Evolutionary conservation across 2,888 invertebrate genomes (phyloP), one percentile per base, ranked within the genome.

Genomic region (Buathra laborator): DNA sequence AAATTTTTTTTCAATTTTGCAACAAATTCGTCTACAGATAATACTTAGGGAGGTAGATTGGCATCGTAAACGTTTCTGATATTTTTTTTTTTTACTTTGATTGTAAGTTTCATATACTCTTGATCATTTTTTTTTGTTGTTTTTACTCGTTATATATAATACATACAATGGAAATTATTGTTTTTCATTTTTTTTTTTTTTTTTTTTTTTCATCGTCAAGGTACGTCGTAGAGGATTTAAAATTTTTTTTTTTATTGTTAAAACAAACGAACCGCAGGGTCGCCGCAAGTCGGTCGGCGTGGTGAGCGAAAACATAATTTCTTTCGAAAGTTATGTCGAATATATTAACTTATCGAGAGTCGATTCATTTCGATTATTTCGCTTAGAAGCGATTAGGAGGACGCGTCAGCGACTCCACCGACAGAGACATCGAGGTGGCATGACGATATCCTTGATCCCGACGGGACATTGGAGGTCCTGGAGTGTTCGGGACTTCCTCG

Each of bases 401-500:
- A 1, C 10, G 87, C 37, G 94, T 92, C 66, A 94, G 88, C 16
- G 94, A 94, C 81, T 94, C 94, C 66, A 94, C 94, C 74, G 94
- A 94, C 5, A 94, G 91, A 14, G 94, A 94, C 85, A 93, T 92
- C 56, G 93, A 93, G n/a, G 93, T 90, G 12, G 92, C 89, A 68
- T 93, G 92, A n/a, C 92, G 91, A 84, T 93, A 93, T 64, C 88
- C 88, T 48, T 92, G 92, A 44, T 89, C 87, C 12, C 83, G 81
- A 43, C 79, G 86, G 6, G 62, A 59, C 37, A 48, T 66, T 12
- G 74, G 81, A 81, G 87, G 74, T 0, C 89, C 86, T 9, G 95
- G 95, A 24, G 95, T 92, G 81, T 89, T 91, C 16, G 96, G 95
- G 64, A 96, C 95, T 91, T 96, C 96, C 92, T 96, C 96, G 88